phyloP scores from a whole-genome alignment of 2,113 vertebrate species.

The Macroglossus sobrinus region DNA sequence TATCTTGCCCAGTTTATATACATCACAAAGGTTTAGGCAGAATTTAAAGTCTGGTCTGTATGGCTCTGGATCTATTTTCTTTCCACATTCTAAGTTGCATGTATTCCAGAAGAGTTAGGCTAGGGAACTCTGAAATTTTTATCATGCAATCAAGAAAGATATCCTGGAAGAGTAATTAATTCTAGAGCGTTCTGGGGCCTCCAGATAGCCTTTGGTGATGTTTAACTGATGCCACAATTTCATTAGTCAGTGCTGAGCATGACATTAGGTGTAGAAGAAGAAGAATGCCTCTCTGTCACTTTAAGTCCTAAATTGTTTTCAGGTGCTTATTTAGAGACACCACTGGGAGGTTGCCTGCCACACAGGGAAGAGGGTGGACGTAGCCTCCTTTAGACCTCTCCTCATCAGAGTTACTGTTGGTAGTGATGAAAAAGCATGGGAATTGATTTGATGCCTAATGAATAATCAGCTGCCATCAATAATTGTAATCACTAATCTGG shows the following conservation, averaged over 20 bases:
- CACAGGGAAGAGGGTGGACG: constrained; percentile 56
- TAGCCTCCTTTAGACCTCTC: constrained; percentile 74
- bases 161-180: neutral
- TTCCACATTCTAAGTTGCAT: neutral
- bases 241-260: neutral
- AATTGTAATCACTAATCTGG: constrained; percentile 92
- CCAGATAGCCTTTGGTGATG: constrained; percentile 39
- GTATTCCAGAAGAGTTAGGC: neutral
- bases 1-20: neutral
- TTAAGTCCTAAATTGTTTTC: constrained; percentile 58
- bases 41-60: neutral
- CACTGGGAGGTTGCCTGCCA: constrained; percentile 14
- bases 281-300: neutral
- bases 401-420: constrained; percentile 84
- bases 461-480: constrained; percentile 91
- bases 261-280: neutral
- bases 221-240: neutral
- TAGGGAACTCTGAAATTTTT: neutral
- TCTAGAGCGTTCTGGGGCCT: constrained; percentile 44
- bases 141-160: neutral
- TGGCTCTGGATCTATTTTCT: neutral
- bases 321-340: constrained; percentile 53
- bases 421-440: constrained; percentile 81
- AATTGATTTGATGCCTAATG: constrained; percentile 89
- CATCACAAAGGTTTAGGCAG: neutral